Percentiles rank a stretch among this genome's conserved stretches.
Evolutionary conservation across 2,113 vertebrate species (phyloP).

Genomic region (Takifugu bimaculatus): DNA sequence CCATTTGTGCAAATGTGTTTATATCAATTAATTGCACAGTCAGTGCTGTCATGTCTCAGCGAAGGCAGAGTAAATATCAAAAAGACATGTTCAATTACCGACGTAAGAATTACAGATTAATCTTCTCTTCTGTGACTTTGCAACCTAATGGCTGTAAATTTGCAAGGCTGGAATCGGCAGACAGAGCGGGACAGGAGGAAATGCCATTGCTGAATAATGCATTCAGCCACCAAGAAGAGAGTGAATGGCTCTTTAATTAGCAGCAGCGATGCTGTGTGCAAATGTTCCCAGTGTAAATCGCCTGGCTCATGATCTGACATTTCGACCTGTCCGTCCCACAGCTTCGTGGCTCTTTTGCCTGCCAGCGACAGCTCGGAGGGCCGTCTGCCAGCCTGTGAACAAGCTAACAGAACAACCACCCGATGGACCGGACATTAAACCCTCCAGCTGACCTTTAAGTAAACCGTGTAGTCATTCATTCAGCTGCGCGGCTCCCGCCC

Average conservation of each 20-base stretch:
- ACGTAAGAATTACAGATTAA: too few species aligned
- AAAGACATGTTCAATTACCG: too few species aligned
- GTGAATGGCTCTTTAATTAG: constrained; percentile 18
- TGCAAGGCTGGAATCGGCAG: too few species aligned
- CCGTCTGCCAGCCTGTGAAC: constrained; percentile 34
- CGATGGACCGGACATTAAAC: constrained; percentile 16
- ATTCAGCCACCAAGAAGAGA: too few species aligned
- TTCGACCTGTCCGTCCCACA: constrained; percentile 32
- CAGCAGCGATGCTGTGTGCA: constrained; percentile 4
- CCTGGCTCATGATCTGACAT: constrained; percentile 33
- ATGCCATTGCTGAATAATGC: too few species aligned
- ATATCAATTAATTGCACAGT: too few species aligned
- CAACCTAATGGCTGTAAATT: too few species aligned
- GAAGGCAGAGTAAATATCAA: too few species aligned
- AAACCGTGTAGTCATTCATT: constrained; percentile 23
- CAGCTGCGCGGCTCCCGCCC: constrained; percentile 7
- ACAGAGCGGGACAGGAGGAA: too few species aligned
- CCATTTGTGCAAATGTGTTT: too few species aligned
- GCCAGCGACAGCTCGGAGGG: constrained; percentile 38
- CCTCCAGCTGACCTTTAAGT: constrained; percentile 29
- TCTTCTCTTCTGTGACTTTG: too few species aligned
- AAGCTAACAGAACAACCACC: constrained; percentile 16
- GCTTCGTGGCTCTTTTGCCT: constrained; percentile 26
- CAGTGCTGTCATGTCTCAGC: too few species aligned
- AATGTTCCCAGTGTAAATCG: constrained; percentile 34